Evolutionary conservation across 2,113 vertebrate genomes (phyloP).

Genomic region (Okapia johnstoni): DNA sequence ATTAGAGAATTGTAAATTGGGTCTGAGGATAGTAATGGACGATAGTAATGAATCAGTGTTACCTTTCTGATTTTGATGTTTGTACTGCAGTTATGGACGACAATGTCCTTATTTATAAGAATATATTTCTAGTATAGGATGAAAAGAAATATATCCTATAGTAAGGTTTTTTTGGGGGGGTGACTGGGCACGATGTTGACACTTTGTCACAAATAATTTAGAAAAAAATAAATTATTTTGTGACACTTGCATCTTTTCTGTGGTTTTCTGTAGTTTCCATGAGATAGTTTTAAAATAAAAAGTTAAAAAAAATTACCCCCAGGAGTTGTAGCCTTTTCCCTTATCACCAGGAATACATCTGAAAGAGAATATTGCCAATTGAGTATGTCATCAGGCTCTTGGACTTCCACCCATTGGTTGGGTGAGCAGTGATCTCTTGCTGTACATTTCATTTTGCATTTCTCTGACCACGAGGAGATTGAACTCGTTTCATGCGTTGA

Average conservation of each 20-base stretch:
- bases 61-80: background rate
- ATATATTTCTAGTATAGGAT: background rate
- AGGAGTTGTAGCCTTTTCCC: background rate
- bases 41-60: background rate
- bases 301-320: background rate
- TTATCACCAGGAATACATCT: background rate
- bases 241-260: background rate
- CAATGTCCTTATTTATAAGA: background rate
- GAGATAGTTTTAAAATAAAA: background rate
- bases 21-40: background rate
- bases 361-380: background rate
- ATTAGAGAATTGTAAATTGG: background rate
- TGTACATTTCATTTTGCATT: background rate
- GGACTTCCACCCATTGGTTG: background rate
- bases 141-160: background rate
- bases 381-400: background rate
- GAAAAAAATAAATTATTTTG: background rate
- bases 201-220: background rate
- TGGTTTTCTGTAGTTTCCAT: background rate
- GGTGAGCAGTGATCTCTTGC: background rate
- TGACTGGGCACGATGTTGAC: background rate
- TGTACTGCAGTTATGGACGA: background rate
- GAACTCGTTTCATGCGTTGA: background rate
- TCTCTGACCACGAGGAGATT: background rate
- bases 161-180: background rate